Percentiles rank a stretch among this genome's conserved stretches.
phyloP scores from a whole-genome alignment of 2,113 vertebrate species.

The Salvelinus namaycush region DNA sequence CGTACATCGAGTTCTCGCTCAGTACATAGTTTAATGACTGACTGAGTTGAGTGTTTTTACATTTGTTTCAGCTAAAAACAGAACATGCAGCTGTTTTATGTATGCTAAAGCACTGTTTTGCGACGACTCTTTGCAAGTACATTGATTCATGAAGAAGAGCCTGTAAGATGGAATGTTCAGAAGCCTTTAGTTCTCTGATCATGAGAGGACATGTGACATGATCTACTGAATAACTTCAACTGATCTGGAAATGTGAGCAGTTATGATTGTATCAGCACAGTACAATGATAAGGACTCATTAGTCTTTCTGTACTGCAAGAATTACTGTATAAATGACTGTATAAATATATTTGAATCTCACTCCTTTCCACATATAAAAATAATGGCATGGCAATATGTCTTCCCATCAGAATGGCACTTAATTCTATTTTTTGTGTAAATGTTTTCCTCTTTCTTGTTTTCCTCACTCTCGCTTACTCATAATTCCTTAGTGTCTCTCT shows the following conservation, averaged over 20 bases:
- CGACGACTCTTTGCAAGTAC: slow-evolving; percentile 10
- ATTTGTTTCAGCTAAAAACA: not conserved
- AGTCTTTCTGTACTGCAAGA: slow-evolving; percentile 28
- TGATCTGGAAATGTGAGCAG: slow-evolving; percentile 26
- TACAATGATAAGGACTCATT: slow-evolving; percentile 37
- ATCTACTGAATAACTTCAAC: slow-evolving; percentile 35
- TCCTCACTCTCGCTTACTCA: slow-evolving; percentile 23
- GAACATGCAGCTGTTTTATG: slow-evolving; percentile 23
- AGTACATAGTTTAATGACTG: not conserved
- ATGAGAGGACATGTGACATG: slow-evolving; percentile 24
- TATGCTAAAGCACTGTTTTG: slow-evolving; percentile 34
- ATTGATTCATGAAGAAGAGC: slow-evolving; percentile 7
- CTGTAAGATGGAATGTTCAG: slow-evolving; percentile 23
- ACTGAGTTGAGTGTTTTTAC: too few relatives aligned
- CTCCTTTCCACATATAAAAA: slow-evolving; percentile 18
- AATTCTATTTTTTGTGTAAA: slow-evolving; percentile 49
- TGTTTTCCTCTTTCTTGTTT: slow-evolving; percentile 30
- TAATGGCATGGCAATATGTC: slow-evolving; percentile 17
- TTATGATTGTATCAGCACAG: slow-evolving; percentile 23
- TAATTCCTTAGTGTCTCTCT: slow-evolving; percentile 27
- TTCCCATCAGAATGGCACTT: slow-evolving; percentile 43
- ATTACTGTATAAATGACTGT: slow-evolving; percentile 21
- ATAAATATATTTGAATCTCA: slow-evolving; percentile 22
- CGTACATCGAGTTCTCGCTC: slow-evolving; percentile 15
- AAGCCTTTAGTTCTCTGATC: slow-evolving; percentile 33